Percentiles rank a stretch among this genome's conserved stretches.
Conservation (phyloP, 2,888 invertebrate genomes). For the Sphinx pinastri region DNA sequence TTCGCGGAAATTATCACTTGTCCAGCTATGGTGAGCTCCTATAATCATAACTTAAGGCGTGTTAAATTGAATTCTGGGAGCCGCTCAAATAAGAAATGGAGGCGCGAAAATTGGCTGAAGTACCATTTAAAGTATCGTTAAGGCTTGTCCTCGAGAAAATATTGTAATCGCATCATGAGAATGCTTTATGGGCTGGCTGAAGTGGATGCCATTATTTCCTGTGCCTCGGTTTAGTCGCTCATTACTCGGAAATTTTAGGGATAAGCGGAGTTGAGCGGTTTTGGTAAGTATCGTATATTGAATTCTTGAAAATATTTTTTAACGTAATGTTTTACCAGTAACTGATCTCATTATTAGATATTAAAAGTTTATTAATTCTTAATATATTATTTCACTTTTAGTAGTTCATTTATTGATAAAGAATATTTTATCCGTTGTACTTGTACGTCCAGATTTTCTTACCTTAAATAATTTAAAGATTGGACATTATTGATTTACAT, state of each 20-base stretch:
- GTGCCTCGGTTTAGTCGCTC: slow-evolving; percentile 53
- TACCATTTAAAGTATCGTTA: slow-evolving; percentile 81
- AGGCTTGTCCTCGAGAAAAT: slow-evolving; percentile 72
- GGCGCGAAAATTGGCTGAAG: slow-evolving; percentile 76
- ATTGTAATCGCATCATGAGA: slow-evolving; percentile 67
- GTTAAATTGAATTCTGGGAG: slow-evolving; percentile 82
- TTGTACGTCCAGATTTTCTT: no score
- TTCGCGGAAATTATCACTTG: slow-evolving; percentile 65
- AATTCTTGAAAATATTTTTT: not conserved
- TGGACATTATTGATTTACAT: no score
- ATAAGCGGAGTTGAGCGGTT: not conserved
- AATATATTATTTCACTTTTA: no score
- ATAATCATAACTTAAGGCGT: slow-evolving; percentile 76
- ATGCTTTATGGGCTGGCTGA: slow-evolving; percentile 72
- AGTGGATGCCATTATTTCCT: slow-evolving; percentile 56
- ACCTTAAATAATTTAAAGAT: no score
- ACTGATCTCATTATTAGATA: not conserved
- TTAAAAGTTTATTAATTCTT: no score
- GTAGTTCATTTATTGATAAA: not conserved
- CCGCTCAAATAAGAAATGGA: slow-evolving; percentile 76
- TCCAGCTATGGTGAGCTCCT: slow-evolving; percentile 61
- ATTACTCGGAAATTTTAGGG: slow-evolving; percentile 50
- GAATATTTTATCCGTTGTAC: no score
- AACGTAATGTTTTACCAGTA: not conserved
- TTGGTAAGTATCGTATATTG: not conserved